Conservation (phyloP, 2,113 vertebrate species). For the Ranitomeya imitator region DNA sequence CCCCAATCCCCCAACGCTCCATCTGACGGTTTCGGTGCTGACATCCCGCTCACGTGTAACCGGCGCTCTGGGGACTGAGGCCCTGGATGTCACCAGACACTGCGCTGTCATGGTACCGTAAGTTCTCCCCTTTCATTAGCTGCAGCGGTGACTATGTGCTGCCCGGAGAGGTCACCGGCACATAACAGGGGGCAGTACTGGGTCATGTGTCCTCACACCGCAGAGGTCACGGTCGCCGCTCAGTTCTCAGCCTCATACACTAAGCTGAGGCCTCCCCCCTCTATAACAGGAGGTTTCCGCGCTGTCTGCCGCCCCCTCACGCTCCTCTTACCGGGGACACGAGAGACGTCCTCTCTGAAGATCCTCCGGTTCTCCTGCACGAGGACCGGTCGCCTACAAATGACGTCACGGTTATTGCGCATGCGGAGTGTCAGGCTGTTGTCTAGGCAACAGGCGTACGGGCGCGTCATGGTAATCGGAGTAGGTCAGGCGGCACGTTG, state of each 20-base stretch:
- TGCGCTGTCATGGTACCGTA: too few relatives aligned
- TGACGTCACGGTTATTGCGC: neutral
- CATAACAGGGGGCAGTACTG: neutral
- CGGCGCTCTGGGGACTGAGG: too few relatives aligned
- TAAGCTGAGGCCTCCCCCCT: neutral
- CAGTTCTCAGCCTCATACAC: neutral
- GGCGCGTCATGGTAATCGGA: too few relatives aligned
- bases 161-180: neutral
- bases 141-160: too few relatives aligned
- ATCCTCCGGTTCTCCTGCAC: neutral
- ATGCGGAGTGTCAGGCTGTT: neutral
- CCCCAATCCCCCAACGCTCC: too few relatives aligned
- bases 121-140: too few relatives aligned
- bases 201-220: neutral
- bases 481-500: too few relatives aligned
- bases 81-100: too few relatives aligned
- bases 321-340: neutral
- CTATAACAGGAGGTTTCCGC: neutral
- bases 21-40: too few relatives aligned
- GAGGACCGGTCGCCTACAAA: neutral
- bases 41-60: too few relatives aligned
- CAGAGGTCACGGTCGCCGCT: neutral
- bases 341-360: neutral
- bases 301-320: neutral
- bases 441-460: neutral